These are phyloP conservation scores for Cerastoderma edule DNA, from an alignment of 2,888 invertebrate species.

Conservation along the genomic window DNA sequence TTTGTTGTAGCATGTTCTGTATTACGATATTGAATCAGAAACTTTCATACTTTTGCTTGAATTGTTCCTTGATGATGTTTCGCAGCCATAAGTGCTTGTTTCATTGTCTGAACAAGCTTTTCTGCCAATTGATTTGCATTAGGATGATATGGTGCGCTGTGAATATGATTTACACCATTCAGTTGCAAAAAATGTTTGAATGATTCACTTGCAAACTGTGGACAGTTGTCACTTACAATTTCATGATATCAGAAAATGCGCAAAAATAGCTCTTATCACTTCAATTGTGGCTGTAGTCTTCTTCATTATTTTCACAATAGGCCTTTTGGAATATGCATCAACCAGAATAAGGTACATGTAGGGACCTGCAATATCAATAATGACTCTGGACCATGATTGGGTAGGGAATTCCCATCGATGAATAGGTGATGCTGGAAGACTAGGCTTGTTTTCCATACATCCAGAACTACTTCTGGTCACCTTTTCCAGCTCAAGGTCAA, in stretches of 20 bases:
- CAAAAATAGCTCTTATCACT: too few relatives aligned
- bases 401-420: constrained; percentile 73
- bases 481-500: too few relatives aligned
- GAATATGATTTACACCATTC: background rate
- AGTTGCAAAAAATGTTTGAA: background rate
- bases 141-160: background rate
- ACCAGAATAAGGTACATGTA: constrained; percentile 78
- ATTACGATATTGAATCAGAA: background rate
- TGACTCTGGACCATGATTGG: constrained; percentile 81
- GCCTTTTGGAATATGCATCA: constrained; percentile 83
- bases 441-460: constrained; percentile 43
- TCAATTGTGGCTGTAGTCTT: too few relatives aligned
- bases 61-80: background rate
- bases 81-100: constrained; percentile 36
- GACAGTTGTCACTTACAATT: background rate
- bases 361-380: constrained; percentile 84
- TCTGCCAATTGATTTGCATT: background rate
- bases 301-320: too few relatives aligned
- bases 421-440: constrained; percentile 61
- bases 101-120: background rate
- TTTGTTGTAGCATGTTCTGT: background rate
- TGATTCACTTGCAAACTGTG: background rate
- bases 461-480: constrained; percentile 36
- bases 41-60: background rate
- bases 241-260: too few relatives aligned